Conservation (phyloP, 2,113 vertebrate genomes). For the Platysteira castanea region DNA sequence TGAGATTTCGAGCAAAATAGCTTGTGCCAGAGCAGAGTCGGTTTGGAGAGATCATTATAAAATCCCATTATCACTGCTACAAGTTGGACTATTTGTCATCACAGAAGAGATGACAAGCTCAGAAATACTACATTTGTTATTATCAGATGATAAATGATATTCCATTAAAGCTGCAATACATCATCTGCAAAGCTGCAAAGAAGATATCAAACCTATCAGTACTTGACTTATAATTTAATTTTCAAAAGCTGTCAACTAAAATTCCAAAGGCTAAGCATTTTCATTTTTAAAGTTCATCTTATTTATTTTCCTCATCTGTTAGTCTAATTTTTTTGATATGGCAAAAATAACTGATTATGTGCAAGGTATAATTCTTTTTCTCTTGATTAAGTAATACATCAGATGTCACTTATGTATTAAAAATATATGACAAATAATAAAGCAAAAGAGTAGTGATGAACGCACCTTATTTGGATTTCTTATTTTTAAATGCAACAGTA, state of each 20-base stretch:
- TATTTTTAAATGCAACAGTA: constrained; percentile 50
- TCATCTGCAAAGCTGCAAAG: constrained; percentile 81
- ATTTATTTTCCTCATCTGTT: constrained; percentile 85
- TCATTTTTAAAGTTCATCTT: constrained; percentile 83
- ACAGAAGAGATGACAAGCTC: constrained; percentile 87
- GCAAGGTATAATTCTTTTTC: constrained; percentile 76
- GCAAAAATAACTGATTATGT: constrained; percentile 81
- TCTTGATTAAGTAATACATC: constrained; percentile 85
- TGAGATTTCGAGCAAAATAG: constrained; percentile 71
- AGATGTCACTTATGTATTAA: constrained; percentile 82
- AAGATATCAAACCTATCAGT: constrained; percentile 81
- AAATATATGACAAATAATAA: constrained; percentile 83
- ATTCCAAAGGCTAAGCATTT: constrained; percentile 84
- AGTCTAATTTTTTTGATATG: constrained; percentile 81
- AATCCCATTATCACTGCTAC: constrained; percentile 89
- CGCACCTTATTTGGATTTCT: constrained; percentile 72
- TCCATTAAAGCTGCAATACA: constrained; percentile 82
- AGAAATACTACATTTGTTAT: constrained; percentile 91
- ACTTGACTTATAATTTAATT: constrained; percentile 83
- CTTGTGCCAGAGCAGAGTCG: constrained; percentile 68
- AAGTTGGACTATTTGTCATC: constrained; percentile 93
- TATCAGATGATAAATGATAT: constrained; percentile 93
- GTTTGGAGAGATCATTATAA: constrained; percentile 90
- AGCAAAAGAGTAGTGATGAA: constrained; percentile 69
- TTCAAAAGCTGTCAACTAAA: constrained; percentile 84